Evolutionary conservation across 2,888 invertebrate species (phyloP).

Genomic region (Cephonodes hylas): DNA sequence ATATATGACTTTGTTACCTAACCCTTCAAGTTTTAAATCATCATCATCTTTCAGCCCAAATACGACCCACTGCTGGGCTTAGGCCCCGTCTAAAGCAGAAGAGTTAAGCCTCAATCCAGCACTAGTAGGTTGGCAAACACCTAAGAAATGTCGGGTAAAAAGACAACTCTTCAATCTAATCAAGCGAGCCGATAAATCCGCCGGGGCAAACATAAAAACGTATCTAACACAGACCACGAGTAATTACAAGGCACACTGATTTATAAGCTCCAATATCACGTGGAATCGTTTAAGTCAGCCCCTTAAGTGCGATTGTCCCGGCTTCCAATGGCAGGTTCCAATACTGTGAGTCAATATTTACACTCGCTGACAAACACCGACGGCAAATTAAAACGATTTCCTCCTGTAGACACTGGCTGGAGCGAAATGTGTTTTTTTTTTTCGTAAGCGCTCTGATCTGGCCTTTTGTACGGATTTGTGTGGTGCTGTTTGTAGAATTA

Average conservation of each 20-base stretch:
- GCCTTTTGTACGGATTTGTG: background rate
- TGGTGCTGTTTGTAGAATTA: background rate
- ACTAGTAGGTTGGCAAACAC: no score
- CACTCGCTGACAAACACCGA: constrained; percentile 49
- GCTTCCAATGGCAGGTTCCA: constrained; percentile 23
- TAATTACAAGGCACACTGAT: constrained; percentile 11
- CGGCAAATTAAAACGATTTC: constrained; percentile 59
- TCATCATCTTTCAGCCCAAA: no score
- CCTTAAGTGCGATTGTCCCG: constrained; percentile 46
- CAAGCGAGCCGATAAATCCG: background rate
- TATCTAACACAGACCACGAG: constrained; percentile 4
- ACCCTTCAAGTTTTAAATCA: no score
- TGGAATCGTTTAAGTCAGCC: constrained; percentile 36
- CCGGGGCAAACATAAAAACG: background rate
- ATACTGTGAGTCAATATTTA: constrained; percentile 59
- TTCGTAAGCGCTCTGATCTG: background rate
- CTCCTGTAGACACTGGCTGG: constrained; percentile 18
- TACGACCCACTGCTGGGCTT: no score
- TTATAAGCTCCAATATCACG: constrained; percentile 19
- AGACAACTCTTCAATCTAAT: background rate
- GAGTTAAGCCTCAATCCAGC: no score
- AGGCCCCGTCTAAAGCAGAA: no score
- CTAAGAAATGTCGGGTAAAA: background rate
- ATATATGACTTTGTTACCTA: no score
- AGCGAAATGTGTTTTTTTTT: constrained; percentile 31